Evolutionary conservation across 35 echinoderm and acorn worm genomes (phyloP).

Genomic region (Strongylocentrotus purpuratus): DNA sequence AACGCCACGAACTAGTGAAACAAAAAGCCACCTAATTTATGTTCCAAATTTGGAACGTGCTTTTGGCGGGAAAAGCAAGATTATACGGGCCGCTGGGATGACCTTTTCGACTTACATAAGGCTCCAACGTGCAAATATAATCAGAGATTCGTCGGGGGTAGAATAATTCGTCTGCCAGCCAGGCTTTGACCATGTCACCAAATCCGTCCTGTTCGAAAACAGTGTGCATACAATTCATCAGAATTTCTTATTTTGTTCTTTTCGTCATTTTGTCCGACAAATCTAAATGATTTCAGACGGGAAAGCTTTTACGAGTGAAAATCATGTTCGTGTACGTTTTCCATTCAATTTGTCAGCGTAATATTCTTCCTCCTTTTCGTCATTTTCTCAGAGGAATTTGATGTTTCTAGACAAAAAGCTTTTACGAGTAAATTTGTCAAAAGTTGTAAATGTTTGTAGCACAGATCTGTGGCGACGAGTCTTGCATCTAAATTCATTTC

Average conservation of each 20-base stretch:
- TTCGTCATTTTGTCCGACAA: background rate
- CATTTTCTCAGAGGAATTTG: too few relatives aligned
- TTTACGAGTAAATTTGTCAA: too few relatives aligned
- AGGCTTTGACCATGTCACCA: background rate
- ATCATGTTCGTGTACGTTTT: background rate
- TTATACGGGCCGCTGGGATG: background rate
- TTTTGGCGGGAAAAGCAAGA: conserved; percentile 24
- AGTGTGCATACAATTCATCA: background rate
- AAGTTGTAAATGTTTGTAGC: too few relatives aligned
- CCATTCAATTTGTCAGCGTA: background rate
- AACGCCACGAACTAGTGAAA: background rate
- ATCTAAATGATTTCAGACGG: background rate
- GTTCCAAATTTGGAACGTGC: conserved; percentile 20
- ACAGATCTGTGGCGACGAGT: too few relatives aligned
- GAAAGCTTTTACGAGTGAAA: background rate
- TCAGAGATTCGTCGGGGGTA: background rate
- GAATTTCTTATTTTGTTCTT: background rate
- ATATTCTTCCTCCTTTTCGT: too few relatives aligned
- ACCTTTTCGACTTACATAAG: conserved; percentile 34
- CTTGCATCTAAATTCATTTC: too few relatives aligned
- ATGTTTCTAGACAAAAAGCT: too few relatives aligned
- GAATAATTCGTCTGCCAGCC: conserved; percentile 1
- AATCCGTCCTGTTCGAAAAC: background rate
- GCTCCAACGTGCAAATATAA: conserved; percentile 22
- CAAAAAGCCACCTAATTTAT: conserved; percentile 8